Evolutionary conservation across 1,140 invertebrate species (phyloP).

Genomic region (Musca domestica): DNA sequence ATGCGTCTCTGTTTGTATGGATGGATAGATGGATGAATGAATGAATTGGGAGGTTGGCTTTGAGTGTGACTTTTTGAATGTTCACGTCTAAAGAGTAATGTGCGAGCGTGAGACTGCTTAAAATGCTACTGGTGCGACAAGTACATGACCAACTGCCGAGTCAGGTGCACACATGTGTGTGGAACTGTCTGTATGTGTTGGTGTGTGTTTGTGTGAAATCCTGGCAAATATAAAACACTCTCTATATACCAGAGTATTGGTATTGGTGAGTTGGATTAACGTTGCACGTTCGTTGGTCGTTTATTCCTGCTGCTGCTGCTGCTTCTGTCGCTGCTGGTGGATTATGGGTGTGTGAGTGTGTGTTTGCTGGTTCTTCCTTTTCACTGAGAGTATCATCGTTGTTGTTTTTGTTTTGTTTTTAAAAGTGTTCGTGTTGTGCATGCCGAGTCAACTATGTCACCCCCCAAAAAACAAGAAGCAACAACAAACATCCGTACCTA

Average conservation of each 20-base stretch:
- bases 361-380: slow-evolving; percentile 2
- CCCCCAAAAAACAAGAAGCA: slow-evolving; percentile 38
- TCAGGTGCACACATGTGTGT: slow-evolving; percentile 39
- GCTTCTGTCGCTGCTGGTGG: too few relatives aligned
- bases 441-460: slow-evolving; percentile 48
- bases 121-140: slow-evolving; percentile 52
- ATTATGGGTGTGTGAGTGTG: slow-evolving; percentile 28
- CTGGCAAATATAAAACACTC: background rate
- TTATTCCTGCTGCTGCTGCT: slow-evolving; percentile 3
- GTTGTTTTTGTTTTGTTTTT: slow-evolving; percentile 30
- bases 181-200: background rate
- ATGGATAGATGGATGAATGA: background rate
- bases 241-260: background rate
- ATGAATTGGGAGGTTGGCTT: background rate
- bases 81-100: slow-evolving; percentile 13
- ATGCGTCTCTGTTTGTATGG: background rate
- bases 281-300: slow-evolving; percentile 19
- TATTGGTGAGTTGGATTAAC: background rate
- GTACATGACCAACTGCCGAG: slow-evolving; percentile 49
- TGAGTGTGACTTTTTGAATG: slow-evolving; percentile 5
- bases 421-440: slow-evolving; percentile 30
- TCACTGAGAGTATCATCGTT: background rate
- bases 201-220: background rate
- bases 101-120: slow-evolving; percentile 53
- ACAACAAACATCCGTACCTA: too few relatives aligned